A percentile compares a stretch with the other conserved stretches of the same genome.
Evolutionary conservation across 23 tunicate species (phyloP).

Genomic region (Ciona savignyi): DNA sequence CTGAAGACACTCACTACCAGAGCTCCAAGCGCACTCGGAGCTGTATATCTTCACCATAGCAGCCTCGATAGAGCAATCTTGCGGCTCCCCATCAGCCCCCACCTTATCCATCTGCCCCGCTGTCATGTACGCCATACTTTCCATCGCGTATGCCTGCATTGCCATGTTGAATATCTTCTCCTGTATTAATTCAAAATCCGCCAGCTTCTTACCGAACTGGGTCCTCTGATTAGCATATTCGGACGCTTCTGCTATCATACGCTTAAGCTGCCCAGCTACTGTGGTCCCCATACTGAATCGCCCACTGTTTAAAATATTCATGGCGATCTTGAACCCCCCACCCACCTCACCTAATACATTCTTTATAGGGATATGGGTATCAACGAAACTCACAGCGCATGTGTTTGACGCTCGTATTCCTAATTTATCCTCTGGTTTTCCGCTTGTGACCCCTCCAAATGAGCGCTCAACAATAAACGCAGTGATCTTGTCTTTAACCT

Average conservation of each 20-base stretch:
- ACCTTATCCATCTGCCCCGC: no score
- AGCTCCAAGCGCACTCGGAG: no score
- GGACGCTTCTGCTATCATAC: constrained; percentile 30
- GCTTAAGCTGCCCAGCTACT: constrained; percentile 70
- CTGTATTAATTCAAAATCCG: constrained; percentile 46
- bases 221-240: constrained; percentile 37
- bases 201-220: constrained; percentile 51
- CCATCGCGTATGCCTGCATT: constrained; percentile 42
- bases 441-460: constrained; percentile 86
- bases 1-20: no score
- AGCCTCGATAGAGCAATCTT: no score
- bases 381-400: constrained; percentile 77
- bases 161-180: constrained; percentile 63
- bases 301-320: constrained; percentile 67
- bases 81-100: no score
- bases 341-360: constrained; percentile 91
- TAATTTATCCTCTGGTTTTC: constrained; percentile 63
- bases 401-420: constrained; percentile 86
- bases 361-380: constrained; percentile 72
- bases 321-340: constrained; percentile 81
- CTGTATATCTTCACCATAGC: no score
- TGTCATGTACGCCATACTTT: constrained; percentile 86
- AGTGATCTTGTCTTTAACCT: constrained; percentile 57
- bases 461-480: constrained; percentile 86
- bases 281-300: constrained; percentile 75